A percentile compares a stretch with the other conserved stretches of the same genome.
Conservation (phyloP, 2,888 invertebrate species). For the Teinopalpus imperialis region DNA sequence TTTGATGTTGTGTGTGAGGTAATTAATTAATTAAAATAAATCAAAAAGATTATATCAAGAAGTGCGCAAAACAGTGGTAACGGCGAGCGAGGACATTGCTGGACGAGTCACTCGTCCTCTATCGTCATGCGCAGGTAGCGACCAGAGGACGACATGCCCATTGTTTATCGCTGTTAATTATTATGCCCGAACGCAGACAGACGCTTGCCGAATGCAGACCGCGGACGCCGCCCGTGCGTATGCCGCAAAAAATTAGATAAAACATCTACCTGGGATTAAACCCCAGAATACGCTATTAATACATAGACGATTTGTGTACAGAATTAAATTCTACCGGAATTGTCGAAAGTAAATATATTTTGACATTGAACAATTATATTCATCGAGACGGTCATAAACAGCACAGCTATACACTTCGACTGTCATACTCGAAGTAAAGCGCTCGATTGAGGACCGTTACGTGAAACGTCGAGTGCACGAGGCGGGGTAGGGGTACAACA, state of each 20-base stretch:
- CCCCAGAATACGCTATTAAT: conserved; percentile 35
- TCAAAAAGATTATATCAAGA: conserved; percentile 29
- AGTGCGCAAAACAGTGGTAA: conserved; percentile 50
- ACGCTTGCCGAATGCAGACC: conserved; percentile 52
- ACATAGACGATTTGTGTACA: conserved; percentile 17
- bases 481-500: conserved; percentile 71
- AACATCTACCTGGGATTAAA: conserved; percentile 53
- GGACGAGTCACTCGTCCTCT: conserved; percentile 73
- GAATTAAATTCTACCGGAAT: neutral
- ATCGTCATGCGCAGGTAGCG: conserved; percentile 77
- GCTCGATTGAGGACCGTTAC: conserved; percentile 82
- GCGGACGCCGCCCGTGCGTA: conserved; percentile 41
- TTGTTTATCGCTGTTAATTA: conserved; percentile 80
- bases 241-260: conserved; percentile 60
- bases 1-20: no score
- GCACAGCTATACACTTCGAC: conserved; percentile 41
- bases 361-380: conserved; percentile 4
- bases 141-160: conserved; percentile 75
- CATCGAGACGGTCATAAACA: conserved; percentile 19
- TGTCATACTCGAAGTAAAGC: conserved; percentile 74
- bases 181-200: conserved; percentile 69
- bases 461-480: conserved; percentile 76
- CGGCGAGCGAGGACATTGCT: conserved; percentile 66
- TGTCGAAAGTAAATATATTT: neutral
- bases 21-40: neutral